Percentiles rank a stretch among this genome's conserved stretches.
These are phyloP conservation scores for Octopus sinensis DNA, from an alignment of 1,140 invertebrate genomes.

Conservation along the genomic window DNA sequence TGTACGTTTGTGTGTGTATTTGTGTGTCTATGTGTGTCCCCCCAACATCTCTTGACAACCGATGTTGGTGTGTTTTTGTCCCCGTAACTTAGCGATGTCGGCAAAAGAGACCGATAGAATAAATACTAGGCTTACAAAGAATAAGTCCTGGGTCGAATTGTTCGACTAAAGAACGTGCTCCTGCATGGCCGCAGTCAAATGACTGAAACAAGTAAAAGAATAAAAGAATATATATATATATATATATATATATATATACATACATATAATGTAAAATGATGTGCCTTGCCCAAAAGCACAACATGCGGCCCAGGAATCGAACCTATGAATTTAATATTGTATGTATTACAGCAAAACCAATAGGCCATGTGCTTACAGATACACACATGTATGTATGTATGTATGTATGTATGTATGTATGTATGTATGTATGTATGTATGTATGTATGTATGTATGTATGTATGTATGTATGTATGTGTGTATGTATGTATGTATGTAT, in stretches of 20 bases:
- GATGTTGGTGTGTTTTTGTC: too few relatives aligned
- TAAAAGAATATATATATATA: neutral
- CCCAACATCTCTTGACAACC: too few relatives aligned
- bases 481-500: neutral
- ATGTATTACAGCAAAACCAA: neutral
- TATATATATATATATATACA: constrained; percentile 2
- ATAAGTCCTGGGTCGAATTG: too few relatives aligned
- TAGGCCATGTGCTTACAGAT: neutral
- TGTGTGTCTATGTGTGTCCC: too few relatives aligned
- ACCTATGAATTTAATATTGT: neutral
- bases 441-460: neutral
- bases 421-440: neutral
- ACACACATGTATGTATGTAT: neutral
- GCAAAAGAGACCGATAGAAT: too few relatives aligned
- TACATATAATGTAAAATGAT: neutral
- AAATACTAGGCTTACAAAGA: too few relatives aligned
- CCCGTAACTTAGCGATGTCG: too few relatives aligned
- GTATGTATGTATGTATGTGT: neutral
- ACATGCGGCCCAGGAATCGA: neutral
- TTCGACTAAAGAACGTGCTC: too few relatives aligned
- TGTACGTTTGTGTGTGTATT: too few relatives aligned
- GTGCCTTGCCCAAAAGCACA: neutral
- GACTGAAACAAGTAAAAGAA: too few relatives aligned
- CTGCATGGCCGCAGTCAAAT: too few relatives aligned
- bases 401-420: neutral